phyloP scores from a whole-genome alignment of 2,113 vertebrate genomes.

The Taurulus bubalis region DNA sequence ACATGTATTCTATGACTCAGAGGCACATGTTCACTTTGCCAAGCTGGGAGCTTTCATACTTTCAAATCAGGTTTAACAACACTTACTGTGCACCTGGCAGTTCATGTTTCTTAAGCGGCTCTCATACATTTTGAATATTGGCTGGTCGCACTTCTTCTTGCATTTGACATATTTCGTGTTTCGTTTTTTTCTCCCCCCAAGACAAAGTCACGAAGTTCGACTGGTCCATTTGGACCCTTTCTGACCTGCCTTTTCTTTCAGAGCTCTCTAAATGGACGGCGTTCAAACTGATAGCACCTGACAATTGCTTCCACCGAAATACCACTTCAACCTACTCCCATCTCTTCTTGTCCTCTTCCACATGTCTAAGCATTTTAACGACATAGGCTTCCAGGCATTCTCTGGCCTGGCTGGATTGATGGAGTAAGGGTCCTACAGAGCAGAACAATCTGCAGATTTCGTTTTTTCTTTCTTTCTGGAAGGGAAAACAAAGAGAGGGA shows the following conservation, averaged over 20 bases:
- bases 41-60: constrained; percentile 52
- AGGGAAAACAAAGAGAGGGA: constrained; percentile 49
- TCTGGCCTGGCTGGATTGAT: constrained; percentile 69
- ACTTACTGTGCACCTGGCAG: constrained; percentile 60
- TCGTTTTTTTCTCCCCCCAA: not conserved
- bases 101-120: constrained; percentile 7
- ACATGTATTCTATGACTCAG: constrained; percentile 38
- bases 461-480: constrained; percentile 13
- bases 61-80: constrained; percentile 61
- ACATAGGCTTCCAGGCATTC: constrained; percentile 76
- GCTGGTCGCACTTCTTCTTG: not conserved
- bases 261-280: constrained; percentile 54
- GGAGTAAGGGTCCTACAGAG: constrained; percentile 70
- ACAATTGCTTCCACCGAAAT: constrained; percentile 74
- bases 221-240: constrained; percentile 16
- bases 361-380: constrained; percentile 81
- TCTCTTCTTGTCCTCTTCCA: constrained; percentile 74
- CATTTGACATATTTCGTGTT: not conserved
- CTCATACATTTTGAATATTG: constrained; percentile 12
- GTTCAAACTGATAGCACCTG: constrained; percentile 78
- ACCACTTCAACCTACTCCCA: constrained; percentile 57
- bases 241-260: constrained; percentile 36
- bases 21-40: constrained; percentile 33
- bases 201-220: not conserved
- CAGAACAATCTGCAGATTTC: constrained; percentile 53